phyloP scores from a whole-genome alignment of 2,113 vertebrate genomes.

The Catharus fuscescens region DNA sequence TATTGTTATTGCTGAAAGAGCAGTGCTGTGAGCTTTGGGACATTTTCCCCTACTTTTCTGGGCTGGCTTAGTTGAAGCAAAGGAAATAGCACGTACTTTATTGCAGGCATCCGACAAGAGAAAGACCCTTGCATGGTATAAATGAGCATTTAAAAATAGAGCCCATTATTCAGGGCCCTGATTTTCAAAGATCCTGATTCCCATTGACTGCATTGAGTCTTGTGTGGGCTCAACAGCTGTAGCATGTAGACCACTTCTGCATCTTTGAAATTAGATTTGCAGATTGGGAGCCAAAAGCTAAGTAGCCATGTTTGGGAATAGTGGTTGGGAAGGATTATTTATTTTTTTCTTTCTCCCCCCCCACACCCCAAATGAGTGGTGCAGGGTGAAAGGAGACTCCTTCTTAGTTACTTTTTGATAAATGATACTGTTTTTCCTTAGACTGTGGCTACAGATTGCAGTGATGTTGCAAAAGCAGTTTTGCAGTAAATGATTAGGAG shows the following conservation, averaged over 20 bases:
- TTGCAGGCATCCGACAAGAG: neutral
- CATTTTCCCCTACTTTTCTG: neutral
- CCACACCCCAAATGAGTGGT: rapidly evolving
- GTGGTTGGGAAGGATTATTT: neutral
- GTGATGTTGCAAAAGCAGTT: neutral
- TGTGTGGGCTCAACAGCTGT: conserved; percentile 36
- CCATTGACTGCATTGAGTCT: conserved; percentile 32
- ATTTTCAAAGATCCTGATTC: conserved; percentile 23
- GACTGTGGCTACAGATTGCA: neutral
- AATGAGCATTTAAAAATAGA: neutral
- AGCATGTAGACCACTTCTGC: neutral
- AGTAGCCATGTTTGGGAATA: conserved; percentile 32
- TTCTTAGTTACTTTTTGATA: conserved; percentile 34
- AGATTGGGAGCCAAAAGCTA: conserved; percentile 4
- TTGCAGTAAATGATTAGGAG: neutral
- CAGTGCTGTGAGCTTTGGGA: conserved; percentile 17
- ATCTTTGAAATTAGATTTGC: conserved; percentile 22
- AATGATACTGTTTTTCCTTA: neutral
- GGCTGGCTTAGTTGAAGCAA: neutral
- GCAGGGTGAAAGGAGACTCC: neutral
- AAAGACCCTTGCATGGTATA: neutral
- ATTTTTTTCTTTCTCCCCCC: no score
- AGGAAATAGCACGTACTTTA: neutral
- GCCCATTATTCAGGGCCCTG: neutral
- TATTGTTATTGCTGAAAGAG: neutral